Percentiles rank a stretch among this genome's conserved stretches.
phyloP scores from a whole-genome alignment of 2,888 invertebrate species.

The Hyles lineata region DNA sequence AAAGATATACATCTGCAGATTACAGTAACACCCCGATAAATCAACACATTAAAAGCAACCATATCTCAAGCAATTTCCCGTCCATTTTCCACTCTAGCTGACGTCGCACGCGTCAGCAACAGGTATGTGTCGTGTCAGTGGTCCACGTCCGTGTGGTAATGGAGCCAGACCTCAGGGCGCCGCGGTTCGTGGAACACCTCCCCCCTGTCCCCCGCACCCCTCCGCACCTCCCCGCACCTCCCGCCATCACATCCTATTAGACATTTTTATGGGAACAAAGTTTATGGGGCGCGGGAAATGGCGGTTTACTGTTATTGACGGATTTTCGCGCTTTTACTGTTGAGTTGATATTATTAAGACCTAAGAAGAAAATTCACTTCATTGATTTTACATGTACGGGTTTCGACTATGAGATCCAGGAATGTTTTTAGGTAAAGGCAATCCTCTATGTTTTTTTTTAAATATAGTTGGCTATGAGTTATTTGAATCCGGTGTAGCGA shows the following conservation, averaged over 20 bases:
- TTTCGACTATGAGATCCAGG: too few species aligned
- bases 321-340: conserved; percentile 1
- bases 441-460: too few species aligned
- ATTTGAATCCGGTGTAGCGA: too few species aligned
- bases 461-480: too few species aligned
- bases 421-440: too few species aligned
- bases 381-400: too few species aligned
- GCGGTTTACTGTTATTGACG: not conserved
- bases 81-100: not conserved
- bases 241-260: conserved; percentile 51
- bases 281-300: conserved; percentile 24
- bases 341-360: not conserved
- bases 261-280: conserved; percentile 41
- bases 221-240: not conserved
- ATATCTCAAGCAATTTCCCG: too few species aligned
- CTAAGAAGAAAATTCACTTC: not conserved
- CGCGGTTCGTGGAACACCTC: conserved; percentile 46
- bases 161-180: conserved; percentile 54
- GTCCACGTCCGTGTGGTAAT: conserved; percentile 39
- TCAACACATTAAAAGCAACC: too few species aligned
- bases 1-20: too few species aligned
- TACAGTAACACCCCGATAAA: too few species aligned
- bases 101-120: conserved; percentile 12
- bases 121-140: conserved; percentile 39
- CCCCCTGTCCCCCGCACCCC: too few species aligned